Percentiles rank a stretch among this genome's conserved stretches.
phyloP scores from a whole-genome alignment of 2,888 invertebrate species.

The Onchidella celtica region DNA sequence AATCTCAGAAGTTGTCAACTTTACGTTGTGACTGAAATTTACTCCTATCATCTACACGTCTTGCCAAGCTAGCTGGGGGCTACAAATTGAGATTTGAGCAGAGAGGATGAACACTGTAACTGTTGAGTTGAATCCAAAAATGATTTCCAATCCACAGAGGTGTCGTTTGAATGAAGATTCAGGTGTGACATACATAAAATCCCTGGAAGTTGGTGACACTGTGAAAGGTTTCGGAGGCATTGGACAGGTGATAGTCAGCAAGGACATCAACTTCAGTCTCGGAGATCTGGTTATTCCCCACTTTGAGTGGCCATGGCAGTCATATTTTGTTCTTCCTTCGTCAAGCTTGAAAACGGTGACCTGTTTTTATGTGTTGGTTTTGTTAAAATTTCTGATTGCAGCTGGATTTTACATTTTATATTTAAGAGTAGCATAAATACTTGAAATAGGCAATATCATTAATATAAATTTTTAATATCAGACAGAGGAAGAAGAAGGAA shows the following conservation, averaged over 20 bases:
- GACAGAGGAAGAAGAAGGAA: too few species aligned
- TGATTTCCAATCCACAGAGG: conserved; percentile 70
- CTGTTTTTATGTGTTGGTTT: too few species aligned
- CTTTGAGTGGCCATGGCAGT: conserved; percentile 75
- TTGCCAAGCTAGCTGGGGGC: too few species aligned
- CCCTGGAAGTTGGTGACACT: conserved; percentile 74
- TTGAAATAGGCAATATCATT: too few species aligned
- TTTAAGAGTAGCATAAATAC: too few species aligned
- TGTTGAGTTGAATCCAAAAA: background rate
- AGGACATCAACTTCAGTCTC: conserved; percentile 55
- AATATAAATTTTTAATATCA: too few species aligned
- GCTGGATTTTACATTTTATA: too few species aligned
- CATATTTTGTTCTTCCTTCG: conserved; percentile 56
- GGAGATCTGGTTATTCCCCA: conserved; percentile 69
- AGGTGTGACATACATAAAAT: conserved; percentile 79
- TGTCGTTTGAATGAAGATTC: conserved; percentile 79
- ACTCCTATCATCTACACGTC: too few species aligned
- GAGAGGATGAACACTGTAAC: too few species aligned
- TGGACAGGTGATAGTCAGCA: conserved; percentile 69
- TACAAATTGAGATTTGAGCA: too few species aligned
- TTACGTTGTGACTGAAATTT: too few species aligned
- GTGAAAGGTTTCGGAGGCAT: conserved; percentile 78
- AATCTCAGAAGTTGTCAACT: background rate
- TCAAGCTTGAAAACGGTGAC: conserved; percentile 41
- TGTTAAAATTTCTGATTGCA: too few species aligned